Conservation (phyloP, 2,797 vertebrate species). For the Xenopus petersii region DNA sequence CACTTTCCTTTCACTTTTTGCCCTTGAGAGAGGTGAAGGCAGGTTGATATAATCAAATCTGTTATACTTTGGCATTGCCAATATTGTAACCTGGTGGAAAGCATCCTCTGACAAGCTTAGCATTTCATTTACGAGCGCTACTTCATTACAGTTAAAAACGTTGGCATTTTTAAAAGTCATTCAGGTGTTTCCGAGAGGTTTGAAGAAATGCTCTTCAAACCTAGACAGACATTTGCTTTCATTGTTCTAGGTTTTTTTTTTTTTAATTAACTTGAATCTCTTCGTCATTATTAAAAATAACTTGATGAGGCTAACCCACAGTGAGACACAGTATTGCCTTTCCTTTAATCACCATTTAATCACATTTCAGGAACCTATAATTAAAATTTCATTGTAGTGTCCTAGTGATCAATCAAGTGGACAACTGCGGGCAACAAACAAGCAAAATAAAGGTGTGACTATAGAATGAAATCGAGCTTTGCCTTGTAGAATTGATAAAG, state of each 20-base stretch:
- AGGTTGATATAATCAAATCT: too few species aligned
- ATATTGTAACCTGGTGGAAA: neutral
- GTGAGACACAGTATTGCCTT: conserved; percentile 31
- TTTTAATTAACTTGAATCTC: neutral
- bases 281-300: conserved; percentile 10
- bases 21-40: too few species aligned
- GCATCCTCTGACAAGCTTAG: neutral
- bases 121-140: neutral
- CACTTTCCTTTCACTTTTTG: too few species aligned
- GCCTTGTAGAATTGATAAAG: neutral
- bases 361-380: conserved; percentile 31
- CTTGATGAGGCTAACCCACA: neutral
- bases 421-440: conserved; percentile 10
- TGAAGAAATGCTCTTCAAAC: neutral
- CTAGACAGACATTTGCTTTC: neutral
- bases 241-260: neutral
- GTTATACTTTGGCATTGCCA: neutral
- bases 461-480: neutral
- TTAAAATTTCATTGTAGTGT: conserved; percentile 28
- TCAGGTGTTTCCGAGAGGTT: neutral
- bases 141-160: conserved; percentile 4
- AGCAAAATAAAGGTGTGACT: conserved; percentile 5
- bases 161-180: conserved; percentile 24
- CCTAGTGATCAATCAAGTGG: conserved; percentile 30
- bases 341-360: conserved; percentile 40